Percentiles rank a stretch among this genome's conserved stretches.
These are phyloP conservation scores for Agrochola lychnidis DNA, from an alignment of 2,888 invertebrate genomes.

Conservation along the genomic window DNA sequence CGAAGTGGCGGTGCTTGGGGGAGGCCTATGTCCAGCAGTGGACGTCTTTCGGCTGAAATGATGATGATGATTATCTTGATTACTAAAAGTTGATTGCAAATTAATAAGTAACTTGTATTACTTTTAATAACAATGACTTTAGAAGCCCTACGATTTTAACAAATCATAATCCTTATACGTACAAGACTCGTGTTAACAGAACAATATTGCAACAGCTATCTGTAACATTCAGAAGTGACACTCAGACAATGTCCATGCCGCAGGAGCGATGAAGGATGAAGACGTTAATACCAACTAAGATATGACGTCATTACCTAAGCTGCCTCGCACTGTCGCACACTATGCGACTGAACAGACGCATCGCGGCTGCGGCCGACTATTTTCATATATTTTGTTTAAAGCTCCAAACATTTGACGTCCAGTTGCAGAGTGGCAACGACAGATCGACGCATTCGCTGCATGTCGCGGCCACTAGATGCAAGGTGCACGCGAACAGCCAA, in stretches of 20 bases:
- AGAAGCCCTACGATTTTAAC: neutral
- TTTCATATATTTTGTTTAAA: neutral
- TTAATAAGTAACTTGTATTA: neutral
- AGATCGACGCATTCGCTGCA: neutral
- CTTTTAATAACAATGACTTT: neutral
- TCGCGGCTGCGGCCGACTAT: too few species aligned
- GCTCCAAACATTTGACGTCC: neutral
- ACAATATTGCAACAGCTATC: constrained; percentile 15
- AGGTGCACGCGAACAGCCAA: neutral
- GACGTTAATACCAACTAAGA: constrained; percentile 33
- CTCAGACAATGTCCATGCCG: constrained; percentile 4
- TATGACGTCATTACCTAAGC: constrained; percentile 1
- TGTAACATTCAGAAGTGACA: neutral
- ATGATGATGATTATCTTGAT: too few species aligned
- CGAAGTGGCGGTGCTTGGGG: too few species aligned
- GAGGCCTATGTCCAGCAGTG: too few species aligned
- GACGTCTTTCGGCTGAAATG: too few species aligned
- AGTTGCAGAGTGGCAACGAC: neutral
- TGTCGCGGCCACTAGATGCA: neutral
- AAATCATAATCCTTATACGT: neutral
- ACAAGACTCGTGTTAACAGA: neutral
- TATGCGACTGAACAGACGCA: neutral
- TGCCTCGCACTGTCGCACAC: neutral
- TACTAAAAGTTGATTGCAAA: neutral
- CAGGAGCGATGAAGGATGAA: constrained; percentile 25